Evolutionary conservation across 2,888 invertebrate genomes (phyloP).

Genomic region (Escarpia spicata): DNA sequence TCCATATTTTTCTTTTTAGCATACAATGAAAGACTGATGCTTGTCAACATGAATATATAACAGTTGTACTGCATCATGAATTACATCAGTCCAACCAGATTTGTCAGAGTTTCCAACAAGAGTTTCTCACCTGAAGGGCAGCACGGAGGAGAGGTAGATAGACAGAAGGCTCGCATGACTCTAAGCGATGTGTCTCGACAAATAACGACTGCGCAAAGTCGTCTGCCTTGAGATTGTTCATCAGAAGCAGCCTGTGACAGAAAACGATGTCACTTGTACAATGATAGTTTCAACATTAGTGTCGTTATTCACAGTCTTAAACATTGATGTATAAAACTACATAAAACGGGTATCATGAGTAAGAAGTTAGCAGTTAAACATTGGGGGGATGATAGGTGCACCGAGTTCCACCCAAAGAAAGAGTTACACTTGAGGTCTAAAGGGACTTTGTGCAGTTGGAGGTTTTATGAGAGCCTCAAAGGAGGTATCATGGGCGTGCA

Average conservation of each 20-base stretch:
- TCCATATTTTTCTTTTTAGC: too few species aligned
- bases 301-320: not conserved
- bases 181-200: conserved; percentile 69
- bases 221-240: conserved; percentile 76
- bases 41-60: not conserved
- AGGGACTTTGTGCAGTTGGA: too few species aligned
- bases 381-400: too few species aligned
- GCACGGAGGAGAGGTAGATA: conserved; percentile 50
- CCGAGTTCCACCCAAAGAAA: too few species aligned
- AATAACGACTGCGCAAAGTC: conserved; percentile 84
- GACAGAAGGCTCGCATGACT: conserved; percentile 50
- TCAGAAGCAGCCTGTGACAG: conserved; percentile 54
- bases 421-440: too few species aligned
- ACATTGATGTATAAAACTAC: not conserved
- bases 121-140: conserved; percentile 42
- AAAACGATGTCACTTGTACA: conserved; percentile 44
- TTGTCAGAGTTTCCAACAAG: conserved; percentile 44
- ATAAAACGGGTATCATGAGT: too few species aligned
- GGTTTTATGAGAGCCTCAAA: too few species aligned
- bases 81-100: conserved; percentile 23
- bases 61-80: not conserved
- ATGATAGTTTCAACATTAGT: not conserved
- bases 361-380: too few species aligned
- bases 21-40: not conserved
- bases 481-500: too few species aligned